These are phyloP conservation scores for Tachyglossus aculeatus DNA, from an alignment of 2,797 vertebrate genomes.

Conservation along the genomic window DNA sequence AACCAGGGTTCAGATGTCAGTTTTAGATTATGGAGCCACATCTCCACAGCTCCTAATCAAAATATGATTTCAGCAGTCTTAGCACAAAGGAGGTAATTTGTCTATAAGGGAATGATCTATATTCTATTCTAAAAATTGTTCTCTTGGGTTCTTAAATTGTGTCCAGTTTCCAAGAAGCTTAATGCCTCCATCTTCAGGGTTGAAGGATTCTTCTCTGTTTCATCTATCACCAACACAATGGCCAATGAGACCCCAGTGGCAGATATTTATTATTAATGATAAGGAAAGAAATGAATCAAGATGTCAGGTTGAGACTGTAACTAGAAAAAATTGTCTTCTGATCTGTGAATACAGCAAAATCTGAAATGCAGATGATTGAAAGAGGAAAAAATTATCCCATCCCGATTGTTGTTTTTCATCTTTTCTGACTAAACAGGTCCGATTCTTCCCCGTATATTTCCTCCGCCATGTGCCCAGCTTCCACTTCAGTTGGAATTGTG, in stretches of 20 bases:
- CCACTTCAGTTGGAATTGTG: background rate
- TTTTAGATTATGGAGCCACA: slow-evolving; percentile 21
- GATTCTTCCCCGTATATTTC: slow-evolving; percentile 3
- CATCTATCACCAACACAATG: slow-evolving; percentile 47
- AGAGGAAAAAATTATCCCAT: slow-evolving; percentile 1
- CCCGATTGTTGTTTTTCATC: slow-evolving; percentile 8
- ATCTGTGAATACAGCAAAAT: slow-evolving; percentile 31
- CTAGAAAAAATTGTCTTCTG: slow-evolving; percentile 44
- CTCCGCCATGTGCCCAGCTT: background rate
- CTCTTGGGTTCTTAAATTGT: slow-evolving; percentile 51
- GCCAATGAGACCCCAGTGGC: slow-evolving; percentile 8
- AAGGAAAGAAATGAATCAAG: slow-evolving; percentile 33
- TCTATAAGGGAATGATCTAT: slow-evolving; percentile 38
- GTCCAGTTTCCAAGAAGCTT: slow-evolving; percentile 45
- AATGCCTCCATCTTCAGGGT: slow-evolving; percentile 44
- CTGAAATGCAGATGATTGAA: slow-evolving; percentile 34
- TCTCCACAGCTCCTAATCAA: slow-evolving; percentile 29
- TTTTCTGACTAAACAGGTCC: slow-evolving; percentile 28
- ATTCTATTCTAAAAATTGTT: slow-evolving; percentile 56
- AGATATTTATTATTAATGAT: slow-evolving; percentile 25
- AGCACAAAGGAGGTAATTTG: slow-evolving; percentile 40
- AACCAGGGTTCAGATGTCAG: background rate
- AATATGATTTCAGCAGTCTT: slow-evolving; percentile 9
- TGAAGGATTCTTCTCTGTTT: slow-evolving; percentile 48
- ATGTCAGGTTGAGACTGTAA: slow-evolving; percentile 46